These are phyloP conservation scores for Acronicta alni DNA, from an alignment of 2,888 invertebrate species.

Conservation along the genomic window DNA sequence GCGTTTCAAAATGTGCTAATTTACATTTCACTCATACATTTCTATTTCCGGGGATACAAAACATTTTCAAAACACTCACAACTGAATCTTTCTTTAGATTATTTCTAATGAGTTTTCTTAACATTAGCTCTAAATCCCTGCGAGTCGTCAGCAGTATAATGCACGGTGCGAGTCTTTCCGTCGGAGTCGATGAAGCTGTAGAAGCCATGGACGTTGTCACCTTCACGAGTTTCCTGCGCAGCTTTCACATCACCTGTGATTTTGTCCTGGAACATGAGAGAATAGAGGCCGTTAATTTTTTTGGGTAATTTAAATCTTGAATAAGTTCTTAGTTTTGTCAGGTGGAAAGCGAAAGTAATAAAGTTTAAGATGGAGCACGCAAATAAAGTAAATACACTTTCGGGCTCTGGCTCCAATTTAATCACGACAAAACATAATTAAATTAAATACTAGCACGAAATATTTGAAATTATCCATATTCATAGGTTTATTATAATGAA, in stretches of 20 bases:
- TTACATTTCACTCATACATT: neutral
- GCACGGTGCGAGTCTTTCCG: conserved; percentile 76
- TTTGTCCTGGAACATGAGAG: conserved; percentile 71
- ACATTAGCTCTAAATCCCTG: conserved; percentile 73
- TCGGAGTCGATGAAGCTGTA: conserved; percentile 77
- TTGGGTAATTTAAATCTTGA: too few relatives aligned
- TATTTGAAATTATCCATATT: too few relatives aligned
- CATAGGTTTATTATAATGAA: too few relatives aligned
- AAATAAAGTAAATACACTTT: too few relatives aligned
- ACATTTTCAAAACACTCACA: neutral
- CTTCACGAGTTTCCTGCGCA: conserved; percentile 71
- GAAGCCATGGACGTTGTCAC: conserved; percentile 72
- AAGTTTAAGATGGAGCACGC: too few relatives aligned
- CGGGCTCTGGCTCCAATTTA: too few relatives aligned
- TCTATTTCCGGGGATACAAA: neutral
- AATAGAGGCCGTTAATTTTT: neutral
- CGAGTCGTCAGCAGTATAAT: conserved; percentile 75
- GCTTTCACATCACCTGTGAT: conserved; percentile 73
- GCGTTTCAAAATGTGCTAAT: too few relatives aligned
- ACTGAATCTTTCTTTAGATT: neutral
- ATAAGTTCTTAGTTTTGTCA: too few relatives aligned
- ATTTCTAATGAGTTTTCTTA: conserved; percentile 49
- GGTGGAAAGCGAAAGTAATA: too few relatives aligned
- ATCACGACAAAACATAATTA: too few relatives aligned
- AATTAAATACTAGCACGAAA: too few relatives aligned